A percentile compares a stretch with the other conserved stretches of the same genome.
These are phyloP conservation scores for Helicoverpa zea DNA, from an alignment of 1,140 invertebrate genomes.

Conservation along the genomic window DNA sequence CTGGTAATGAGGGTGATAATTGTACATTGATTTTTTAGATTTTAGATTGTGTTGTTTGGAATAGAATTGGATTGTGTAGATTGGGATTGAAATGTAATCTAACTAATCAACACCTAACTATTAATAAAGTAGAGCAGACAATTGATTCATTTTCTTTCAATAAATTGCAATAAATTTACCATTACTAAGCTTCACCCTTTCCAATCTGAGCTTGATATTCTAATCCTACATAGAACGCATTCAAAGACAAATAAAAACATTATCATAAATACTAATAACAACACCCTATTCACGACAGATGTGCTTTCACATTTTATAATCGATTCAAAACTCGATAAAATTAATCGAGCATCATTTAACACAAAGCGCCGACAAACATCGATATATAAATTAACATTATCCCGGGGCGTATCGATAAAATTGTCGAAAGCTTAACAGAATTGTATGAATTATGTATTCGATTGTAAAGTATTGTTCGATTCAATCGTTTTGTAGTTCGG, in stretches of 20 bases:
- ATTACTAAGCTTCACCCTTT: background rate
- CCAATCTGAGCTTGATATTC: background rate
- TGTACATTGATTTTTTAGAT: slow-evolving; percentile 40
- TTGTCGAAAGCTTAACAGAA: slow-evolving; percentile 56
- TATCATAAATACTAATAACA: slow-evolving; percentile 47
- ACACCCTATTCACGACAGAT: slow-evolving; percentile 41
- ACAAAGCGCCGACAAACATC: slow-evolving; percentile 52
- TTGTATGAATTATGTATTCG: slow-evolving; percentile 50
- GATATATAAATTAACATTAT: slow-evolving; percentile 59
- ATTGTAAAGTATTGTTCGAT: slow-evolving; percentile 49
- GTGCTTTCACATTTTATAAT: slow-evolving; percentile 51
- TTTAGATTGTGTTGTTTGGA: background rate
- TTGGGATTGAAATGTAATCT: no score
- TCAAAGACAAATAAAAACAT: slow-evolving; percentile 41
- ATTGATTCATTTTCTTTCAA: no score
- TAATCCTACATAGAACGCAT: background rate
- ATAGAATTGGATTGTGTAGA: no score
- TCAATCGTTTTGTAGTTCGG: slow-evolving; percentile 45
- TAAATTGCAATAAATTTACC: no score
- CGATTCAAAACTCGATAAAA: slow-evolving; percentile 63
- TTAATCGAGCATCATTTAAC: slow-evolving; percentile 61
- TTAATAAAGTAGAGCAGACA: no score
- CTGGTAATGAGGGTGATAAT: slow-evolving; percentile 36
- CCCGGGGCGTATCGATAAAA: slow-evolving; percentile 52
- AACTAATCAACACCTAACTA: no score